These are phyloP conservation scores for Philonicus albiceps DNA, from an alignment of 2,888 invertebrate species.

Conservation along the genomic window DNA sequence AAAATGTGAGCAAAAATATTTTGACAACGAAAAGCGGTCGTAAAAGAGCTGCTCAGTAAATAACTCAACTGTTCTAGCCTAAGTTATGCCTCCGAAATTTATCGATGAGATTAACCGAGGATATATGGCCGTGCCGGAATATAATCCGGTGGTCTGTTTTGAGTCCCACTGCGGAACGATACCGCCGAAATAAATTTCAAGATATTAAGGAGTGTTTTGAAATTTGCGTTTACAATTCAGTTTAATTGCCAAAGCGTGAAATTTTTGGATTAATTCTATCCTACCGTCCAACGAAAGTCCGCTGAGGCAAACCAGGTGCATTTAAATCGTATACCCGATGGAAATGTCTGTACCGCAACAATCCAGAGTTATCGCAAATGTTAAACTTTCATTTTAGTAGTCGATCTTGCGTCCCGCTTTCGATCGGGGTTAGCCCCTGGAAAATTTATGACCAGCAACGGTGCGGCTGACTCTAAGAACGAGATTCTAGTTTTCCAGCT, in stretches of 20 bases:
- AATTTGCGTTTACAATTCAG: slow-evolving; percentile 25
- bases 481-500: slow-evolving; percentile 38
- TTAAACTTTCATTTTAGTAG: background rate
- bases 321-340: background rate
- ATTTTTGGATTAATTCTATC: background rate
- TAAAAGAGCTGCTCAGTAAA: slow-evolving; percentile 22
- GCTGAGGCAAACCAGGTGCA: background rate
- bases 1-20: slow-evolving; percentile 21
- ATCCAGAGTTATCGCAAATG: background rate
- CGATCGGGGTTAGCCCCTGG: background rate
- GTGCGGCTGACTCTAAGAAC: slow-evolving; percentile 9
- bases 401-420: background rate
- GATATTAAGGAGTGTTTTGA: slow-evolving; percentile 29
- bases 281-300: background rate
- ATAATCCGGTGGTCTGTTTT: background rate
- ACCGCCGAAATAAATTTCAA: background rate
- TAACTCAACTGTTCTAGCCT: background rate
- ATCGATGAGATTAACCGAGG: slow-evolving; percentile 15
- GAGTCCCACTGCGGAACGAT: background rate
- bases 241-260: slow-evolving; percentile 13
- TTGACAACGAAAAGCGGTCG: slow-evolving; percentile 9
- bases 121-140: background rate
- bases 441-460: background rate
- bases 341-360: background rate
- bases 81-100: slow-evolving; percentile 9